phyloP scores from a whole-genome alignment of 2,113 vertebrate genomes.

The Machaerirhynchus nigripectus region DNA sequence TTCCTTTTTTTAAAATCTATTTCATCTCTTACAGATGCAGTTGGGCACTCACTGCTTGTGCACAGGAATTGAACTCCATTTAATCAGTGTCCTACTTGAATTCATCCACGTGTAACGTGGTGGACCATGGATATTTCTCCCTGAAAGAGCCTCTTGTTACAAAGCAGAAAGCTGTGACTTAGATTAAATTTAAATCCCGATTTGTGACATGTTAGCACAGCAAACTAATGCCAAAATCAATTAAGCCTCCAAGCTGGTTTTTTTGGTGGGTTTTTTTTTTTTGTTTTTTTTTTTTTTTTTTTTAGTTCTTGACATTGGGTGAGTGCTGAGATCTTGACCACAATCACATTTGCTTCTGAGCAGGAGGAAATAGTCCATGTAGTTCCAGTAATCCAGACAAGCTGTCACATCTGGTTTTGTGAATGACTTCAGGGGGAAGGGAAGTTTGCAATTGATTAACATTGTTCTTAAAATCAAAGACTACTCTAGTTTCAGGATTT shows the following conservation, averaged over 20 bases:
- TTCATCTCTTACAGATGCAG: not conserved
- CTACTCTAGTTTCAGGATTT: constrained; percentile 19
- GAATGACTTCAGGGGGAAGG: not conserved
- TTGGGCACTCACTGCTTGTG: not conserved
- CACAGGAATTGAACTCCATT: not conserved
- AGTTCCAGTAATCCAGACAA: constrained; percentile 51
- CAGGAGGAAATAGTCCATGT: constrained; percentile 45
- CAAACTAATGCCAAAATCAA: constrained; percentile 42
- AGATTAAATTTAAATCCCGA: constrained; percentile 66
- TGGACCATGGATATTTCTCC: not conserved
- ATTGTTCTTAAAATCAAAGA: constrained; percentile 49
- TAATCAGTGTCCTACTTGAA: not conserved
- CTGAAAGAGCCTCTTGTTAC: constrained; percentile 1
- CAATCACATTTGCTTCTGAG: constrained; percentile 50
- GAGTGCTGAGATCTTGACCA: constrained; percentile 38
- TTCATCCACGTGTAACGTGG: not conserved
- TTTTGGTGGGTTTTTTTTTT: too few relatives aligned
- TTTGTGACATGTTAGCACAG: constrained; percentile 34
- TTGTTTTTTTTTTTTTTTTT: not conserved
- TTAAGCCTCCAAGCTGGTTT: not conserved
- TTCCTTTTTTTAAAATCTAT: not conserved
- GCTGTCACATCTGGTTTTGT: constrained; percentile 26
- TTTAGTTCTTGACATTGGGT: not conserved
- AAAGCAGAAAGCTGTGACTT: constrained; percentile 58
- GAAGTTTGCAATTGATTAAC: constrained; percentile 44